phyloP scores from a whole-genome alignment of 2,113 vertebrate species.

The Chlorodrepanis virens region DNA sequence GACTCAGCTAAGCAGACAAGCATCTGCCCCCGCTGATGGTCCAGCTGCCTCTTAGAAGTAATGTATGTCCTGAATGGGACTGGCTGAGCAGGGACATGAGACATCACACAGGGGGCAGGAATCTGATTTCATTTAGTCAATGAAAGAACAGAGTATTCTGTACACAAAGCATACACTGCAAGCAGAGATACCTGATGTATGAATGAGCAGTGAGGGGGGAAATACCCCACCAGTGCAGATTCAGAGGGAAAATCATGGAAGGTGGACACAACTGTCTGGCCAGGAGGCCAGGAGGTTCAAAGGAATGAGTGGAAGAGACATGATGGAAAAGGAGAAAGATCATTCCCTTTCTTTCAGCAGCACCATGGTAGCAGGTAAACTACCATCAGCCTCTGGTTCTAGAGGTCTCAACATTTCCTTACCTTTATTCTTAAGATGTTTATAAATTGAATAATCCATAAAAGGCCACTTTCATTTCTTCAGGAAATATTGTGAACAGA shows the following conservation, averaged over 20 bases:
- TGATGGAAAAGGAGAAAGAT: background rate
- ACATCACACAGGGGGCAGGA: background rate
- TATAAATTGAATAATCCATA: background rate
- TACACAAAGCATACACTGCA: background rate
- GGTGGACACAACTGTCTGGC: background rate
- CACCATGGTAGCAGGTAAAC: background rate
- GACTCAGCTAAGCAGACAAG: background rate
- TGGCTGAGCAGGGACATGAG: background rate
- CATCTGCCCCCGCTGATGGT: background rate
- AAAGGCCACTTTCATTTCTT: background rate
- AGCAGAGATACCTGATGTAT: background rate
- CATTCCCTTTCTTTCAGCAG: background rate
- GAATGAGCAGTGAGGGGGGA: rapidly evolving
- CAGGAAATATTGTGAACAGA: background rate
- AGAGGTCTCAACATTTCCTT: background rate
- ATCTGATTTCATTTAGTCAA: background rate
- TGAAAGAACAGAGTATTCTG: background rate
- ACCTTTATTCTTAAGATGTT: background rate
- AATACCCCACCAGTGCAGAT: background rate
- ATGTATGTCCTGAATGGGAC: background rate
- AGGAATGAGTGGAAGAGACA: background rate
- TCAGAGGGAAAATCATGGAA: background rate
- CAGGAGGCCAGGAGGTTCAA: background rate
- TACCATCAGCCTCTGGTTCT: background rate
- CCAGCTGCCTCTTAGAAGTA: background rate